A percentile compares a stretch with the other conserved stretches of the same genome.
Evolutionary conservation across 2,113 vertebrate species (phyloP).

Genomic region (Periophthalmus modestus): DNA sequence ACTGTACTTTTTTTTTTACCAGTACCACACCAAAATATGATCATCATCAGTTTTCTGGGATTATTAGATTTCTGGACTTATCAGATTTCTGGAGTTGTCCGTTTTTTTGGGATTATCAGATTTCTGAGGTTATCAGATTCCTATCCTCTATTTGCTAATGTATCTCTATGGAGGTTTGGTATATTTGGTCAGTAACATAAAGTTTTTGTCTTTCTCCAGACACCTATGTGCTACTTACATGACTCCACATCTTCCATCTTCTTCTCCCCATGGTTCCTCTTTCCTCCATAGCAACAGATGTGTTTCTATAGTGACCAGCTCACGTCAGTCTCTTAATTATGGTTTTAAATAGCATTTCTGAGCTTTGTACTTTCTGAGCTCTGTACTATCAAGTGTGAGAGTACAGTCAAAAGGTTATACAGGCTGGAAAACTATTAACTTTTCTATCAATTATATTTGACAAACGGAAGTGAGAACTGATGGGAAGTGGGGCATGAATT

Average conservation of each 20-base stretch:
- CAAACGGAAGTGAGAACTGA: not conserved
- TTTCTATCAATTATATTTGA: not conserved
- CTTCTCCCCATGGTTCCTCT: too few relatives aligned
- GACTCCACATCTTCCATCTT: not conserved
- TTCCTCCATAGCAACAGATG: slow-evolving; percentile 5
- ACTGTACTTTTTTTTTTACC: too few relatives aligned
- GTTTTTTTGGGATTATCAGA: too few relatives aligned
- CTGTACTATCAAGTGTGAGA: not conserved
- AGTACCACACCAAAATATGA: too few relatives aligned
- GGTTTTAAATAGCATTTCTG: not conserved
- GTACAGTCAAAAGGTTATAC: not conserved
- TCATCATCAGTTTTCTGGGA: too few relatives aligned
- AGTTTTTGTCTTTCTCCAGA: not conserved
- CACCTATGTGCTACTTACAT: not conserved
- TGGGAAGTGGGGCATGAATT: not conserved
- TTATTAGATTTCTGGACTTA: too few relatives aligned
- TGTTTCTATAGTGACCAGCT: slow-evolving; percentile 10
- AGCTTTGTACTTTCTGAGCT: not conserved
- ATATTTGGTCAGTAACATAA: too few relatives aligned
- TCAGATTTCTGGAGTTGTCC: too few relatives aligned
- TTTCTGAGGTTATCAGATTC: too few relatives aligned
- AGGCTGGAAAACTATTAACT: not conserved
- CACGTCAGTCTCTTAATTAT: not conserved
- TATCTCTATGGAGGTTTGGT: too few relatives aligned
- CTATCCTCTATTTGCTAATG: too few relatives aligned